Evolutionary conservation across 2,113 vertebrate species (phyloP), one percentile per base, ranked within the genome.

Genomic region (Engystomops pustulosus): DNA sequence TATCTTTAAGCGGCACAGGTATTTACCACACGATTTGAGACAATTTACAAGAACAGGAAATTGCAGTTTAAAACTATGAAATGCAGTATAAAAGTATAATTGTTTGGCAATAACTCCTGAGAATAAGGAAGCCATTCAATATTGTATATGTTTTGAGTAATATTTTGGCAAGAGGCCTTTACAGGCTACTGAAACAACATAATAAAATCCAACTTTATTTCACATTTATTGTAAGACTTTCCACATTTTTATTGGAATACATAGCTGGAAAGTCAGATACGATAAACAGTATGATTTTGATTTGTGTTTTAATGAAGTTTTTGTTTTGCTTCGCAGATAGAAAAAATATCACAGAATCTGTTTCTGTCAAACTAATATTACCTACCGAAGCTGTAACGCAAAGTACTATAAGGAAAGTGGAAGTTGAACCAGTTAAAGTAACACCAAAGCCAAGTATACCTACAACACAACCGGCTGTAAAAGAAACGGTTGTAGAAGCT

Each of bases 261-360:
- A 67, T 69, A 45, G 49, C 80, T 60, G 68, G 36, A 55, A 82
- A 71, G 17, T 44, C 25, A 82, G 44, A 41, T 18, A 41, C 23
- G 41, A 20, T 79, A 62, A 53, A 80, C 41, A 72, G 18, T 58
- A 53, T 71, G 9, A 70, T 58, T 49, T 44, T 41, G 34, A 81
- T 72, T 82, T 44, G 20, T 20, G 53, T 71, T 72, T 30, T 58
- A 55, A 27, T 86, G 80, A 87, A 82, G 92, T 65, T 87, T 88
- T 92, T 87, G 89, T 85, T 53, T 88, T 49, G 86, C 83, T 86
- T 87, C 83, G 47, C 91, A 95, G 94, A 87, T 88, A 93, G 93
- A 91, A 91, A 90, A 90, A 80, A 93, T 72, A 4, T 91, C 88
- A 75, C 93, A 87, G 93, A 93, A 79, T 76, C 91, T 78, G 88